Base-by-base conservation (phyloP, 1,140 invertebrate species). In the Sycobia sp. region DNA sequence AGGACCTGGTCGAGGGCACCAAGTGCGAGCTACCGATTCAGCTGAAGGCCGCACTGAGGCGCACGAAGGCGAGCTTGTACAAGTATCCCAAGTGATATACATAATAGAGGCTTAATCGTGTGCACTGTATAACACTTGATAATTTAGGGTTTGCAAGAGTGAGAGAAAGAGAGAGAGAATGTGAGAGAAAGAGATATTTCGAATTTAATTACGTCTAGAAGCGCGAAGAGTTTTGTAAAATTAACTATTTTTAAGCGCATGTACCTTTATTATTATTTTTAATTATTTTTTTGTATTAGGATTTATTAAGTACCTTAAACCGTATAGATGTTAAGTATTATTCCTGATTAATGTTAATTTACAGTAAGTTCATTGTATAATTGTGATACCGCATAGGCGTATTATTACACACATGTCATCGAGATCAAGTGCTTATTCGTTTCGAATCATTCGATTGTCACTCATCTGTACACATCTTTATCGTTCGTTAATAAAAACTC, bases 1-100 rank as follows among this genome's bases (percentile, higher is more conserved):
- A 68, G 0, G n/a, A 69, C 4, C 67, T 79, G 1, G 62, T 79
- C 2, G 49, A 46, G n/a, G 71, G 66, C 11, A 83, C 79, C 4
- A 65, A 69, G 13, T 83, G 81, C 44, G 67, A 76, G 27, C 64
- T 68, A 4, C 60, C 46, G 0, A 20, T 46, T 0, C 55, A 57
- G 23, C 25, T 58, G 10, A 57, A 64, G 13, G 39, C 55, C 0
- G 62, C 54, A 1, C 32, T 64, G 2, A 54, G 22, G 13, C 18
- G 47, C 32, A 57, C 25, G 10, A 64, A 64, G 49, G 10, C 22
- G 0, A 64, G 22, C 16, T 14, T 63, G 20, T 63, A 63, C 44
- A 63, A 63, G 23, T 63, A 63, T 50, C 53, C 44, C n/a, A 63
- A 63, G 11, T 63, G 50, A 63, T 50, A n/a, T n/a, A n/a, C n/a